Base-by-base conservation (phyloP, 2,888 invertebrate genomes). In the Ischnura elegans region DNA sequence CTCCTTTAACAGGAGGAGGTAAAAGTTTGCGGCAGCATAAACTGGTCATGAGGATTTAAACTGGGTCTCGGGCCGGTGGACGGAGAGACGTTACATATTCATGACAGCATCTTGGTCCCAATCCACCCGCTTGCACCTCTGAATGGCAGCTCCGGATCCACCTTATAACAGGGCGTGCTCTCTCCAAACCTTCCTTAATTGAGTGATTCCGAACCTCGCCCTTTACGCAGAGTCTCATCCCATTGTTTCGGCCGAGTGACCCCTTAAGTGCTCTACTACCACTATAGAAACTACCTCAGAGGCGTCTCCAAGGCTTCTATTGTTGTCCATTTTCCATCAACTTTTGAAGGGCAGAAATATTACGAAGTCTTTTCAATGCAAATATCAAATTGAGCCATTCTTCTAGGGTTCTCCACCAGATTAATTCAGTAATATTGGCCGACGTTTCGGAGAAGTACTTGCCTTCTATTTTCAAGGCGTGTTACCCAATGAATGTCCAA, bases 121-220 rank as follows among this genome's bases (percentile, higher is more conserved):
- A 76, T 66, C 29, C 66, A 6, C n/a, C 29, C 66, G 66, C 8
- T 13, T 66, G 29, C 66, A 66, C n/a, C 29, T 66, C 29, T 29
- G 66, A 66, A 66, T n/a, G 29, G 66, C 29, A 29, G 0, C 76
- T 16, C 36, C 10, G 36, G 36, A 36, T 76, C 76, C 76, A 76
- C 36, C 29, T 36, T n/a, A 5, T 25, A n/a, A 76, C 16, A 36
- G 76, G 4, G 51, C 47, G 47, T 47, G 47, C 8, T 21, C 29
- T 16, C 5, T 76, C 4, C 29, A 76, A 29, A 29, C 76, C 13
- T 13, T 16, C 10, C 36, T 36, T 76, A 76, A 76, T 76, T 76
- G 76, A 76, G 76, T 76, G 76, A 76, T 76, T 76, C 36, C 10
- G 76, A 76, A 25, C 76, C 76, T 76, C 76, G 36, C 76, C 76